Conservation (phyloP, 2,797 vertebrate genomes). For the Pseudopleuronectes americanus region DNA sequence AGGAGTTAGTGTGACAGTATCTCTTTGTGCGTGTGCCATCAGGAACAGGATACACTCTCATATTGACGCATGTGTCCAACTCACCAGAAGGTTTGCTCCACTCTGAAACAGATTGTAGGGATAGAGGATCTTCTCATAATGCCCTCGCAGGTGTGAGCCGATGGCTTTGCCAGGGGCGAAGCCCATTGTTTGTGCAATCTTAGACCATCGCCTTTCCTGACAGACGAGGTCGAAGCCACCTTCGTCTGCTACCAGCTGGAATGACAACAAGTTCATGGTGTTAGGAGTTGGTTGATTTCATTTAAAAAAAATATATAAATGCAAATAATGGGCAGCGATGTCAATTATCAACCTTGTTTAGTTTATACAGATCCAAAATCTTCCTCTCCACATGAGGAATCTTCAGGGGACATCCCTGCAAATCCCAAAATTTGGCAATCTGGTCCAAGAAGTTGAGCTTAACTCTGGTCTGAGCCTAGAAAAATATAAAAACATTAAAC, state of each 20-base stretch:
- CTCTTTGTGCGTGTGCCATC: background rate
- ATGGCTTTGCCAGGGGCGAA: constrained; percentile 96
- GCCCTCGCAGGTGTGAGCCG: constrained; percentile 94
- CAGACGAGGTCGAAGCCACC: constrained; percentile 95
- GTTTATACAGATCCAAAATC: constrained; percentile 94
- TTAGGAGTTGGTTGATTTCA: background rate
- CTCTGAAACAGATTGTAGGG: constrained; percentile 96
- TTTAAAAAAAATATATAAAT: background rate
- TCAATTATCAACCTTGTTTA: constrained; percentile 88
- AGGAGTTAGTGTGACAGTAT: background rate
- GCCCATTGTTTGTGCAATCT: constrained; percentile 95
- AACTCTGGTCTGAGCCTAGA: constrained; percentile 95
- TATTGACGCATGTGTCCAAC: constrained; percentile 56
- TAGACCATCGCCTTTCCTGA: constrained; percentile 96
- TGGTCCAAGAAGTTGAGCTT: constrained; percentile 98
- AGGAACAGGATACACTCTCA: background rate
- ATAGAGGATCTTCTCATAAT: constrained; percentile 95
- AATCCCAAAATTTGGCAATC: constrained; percentile 98
- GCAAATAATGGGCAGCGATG: background rate
- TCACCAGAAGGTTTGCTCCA: constrained; percentile 93
- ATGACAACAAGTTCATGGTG: constrained; percentile 12
- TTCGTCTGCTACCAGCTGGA: constrained; percentile 95
- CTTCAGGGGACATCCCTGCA: constrained; percentile 95
- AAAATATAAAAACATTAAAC: constrained; percentile 15
- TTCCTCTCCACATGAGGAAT: constrained; percentile 98